Conservation (phyloP, 1,140 invertebrate species). For the Grapholita molesta region DNA sequence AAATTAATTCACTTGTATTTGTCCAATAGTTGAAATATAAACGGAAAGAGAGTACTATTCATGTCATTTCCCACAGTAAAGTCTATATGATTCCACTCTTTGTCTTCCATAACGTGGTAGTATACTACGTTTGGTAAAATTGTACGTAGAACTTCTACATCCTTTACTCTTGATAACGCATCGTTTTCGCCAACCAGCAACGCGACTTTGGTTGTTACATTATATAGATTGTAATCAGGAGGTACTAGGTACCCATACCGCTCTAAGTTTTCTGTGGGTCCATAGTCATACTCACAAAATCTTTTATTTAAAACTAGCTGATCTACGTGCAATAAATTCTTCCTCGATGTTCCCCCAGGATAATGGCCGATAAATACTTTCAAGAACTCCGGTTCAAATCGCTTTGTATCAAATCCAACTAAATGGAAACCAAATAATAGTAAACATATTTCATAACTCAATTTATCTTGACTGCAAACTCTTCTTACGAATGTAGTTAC, state of each 20-base stretch:
- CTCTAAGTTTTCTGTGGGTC: not conserved
- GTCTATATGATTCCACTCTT: constrained; percentile 77
- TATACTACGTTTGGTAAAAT: not conserved
- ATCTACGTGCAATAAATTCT: not conserved
- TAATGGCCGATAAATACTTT: not conserved
- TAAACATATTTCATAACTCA: not conserved
- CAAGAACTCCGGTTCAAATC: not conserved
- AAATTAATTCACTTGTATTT: constrained; percentile 23
- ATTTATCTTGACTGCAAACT: not conserved
- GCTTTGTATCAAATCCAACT: not conserved
- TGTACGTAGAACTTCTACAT: not conserved
- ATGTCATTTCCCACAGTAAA: constrained; percentile 81
- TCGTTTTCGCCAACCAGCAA: not conserved
- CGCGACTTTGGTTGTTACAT: not conserved
- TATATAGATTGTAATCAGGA: not conserved
- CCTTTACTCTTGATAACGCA: not conserved
- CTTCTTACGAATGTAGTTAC: not conserved
- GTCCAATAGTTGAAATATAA: constrained; percentile 71
- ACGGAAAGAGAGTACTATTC: constrained; percentile 79
- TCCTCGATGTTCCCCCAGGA: not conserved
- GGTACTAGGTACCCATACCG: not conserved
- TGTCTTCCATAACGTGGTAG: not conserved
- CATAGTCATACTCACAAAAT: not conserved
- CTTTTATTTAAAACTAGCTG: not conserved
- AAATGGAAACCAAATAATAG: not conserved